Conservation (phyloP, 92 coral and sea anemone species). For the Porites divaricata region DNA sequence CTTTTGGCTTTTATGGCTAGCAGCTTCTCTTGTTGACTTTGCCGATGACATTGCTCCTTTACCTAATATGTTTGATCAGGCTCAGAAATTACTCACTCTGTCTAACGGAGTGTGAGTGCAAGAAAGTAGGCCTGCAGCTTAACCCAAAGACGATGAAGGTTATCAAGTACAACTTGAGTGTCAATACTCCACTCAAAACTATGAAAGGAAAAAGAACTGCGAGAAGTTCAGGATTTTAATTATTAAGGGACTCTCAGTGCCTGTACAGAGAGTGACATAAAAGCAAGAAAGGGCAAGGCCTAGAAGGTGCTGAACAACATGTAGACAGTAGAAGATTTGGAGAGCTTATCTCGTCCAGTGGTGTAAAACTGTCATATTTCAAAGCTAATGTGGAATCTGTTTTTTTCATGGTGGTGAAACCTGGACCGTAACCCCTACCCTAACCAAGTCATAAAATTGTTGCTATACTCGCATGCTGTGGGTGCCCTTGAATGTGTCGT, state of each 20-base stretch:
- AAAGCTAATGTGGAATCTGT: not conserved
- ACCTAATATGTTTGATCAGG: too few relatives aligned
- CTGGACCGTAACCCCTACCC: not conserved
- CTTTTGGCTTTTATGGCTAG: too few relatives aligned
- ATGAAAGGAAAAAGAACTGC: not conserved
- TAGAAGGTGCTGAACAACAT: conserved; percentile 33
- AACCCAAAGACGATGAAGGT: not conserved
- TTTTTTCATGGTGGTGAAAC: conserved; percentile 1
- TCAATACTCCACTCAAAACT: not conserved
- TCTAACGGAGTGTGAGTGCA: not conserved
- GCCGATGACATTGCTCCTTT: too few relatives aligned
- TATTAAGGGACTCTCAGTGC: not conserved
- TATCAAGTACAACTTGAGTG: not conserved
- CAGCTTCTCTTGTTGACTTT: too few relatives aligned
- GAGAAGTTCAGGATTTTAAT: not conserved
- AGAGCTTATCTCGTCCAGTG: not conserved
- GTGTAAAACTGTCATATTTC: not conserved
- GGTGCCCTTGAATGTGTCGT: too few relatives aligned
- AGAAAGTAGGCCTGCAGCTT: not conserved
- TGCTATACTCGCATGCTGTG: not conserved
- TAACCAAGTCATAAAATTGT: not conserved
- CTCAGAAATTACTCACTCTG: too few relatives aligned
- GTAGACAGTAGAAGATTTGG: conserved; percentile 48
- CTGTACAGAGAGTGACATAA: conserved; percentile 22
- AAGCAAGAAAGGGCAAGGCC: conserved; percentile 36